These are phyloP conservation scores for Calephelis perditalis DNA, from an alignment of 2,888 invertebrate species.

Conservation along the genomic window DNA sequence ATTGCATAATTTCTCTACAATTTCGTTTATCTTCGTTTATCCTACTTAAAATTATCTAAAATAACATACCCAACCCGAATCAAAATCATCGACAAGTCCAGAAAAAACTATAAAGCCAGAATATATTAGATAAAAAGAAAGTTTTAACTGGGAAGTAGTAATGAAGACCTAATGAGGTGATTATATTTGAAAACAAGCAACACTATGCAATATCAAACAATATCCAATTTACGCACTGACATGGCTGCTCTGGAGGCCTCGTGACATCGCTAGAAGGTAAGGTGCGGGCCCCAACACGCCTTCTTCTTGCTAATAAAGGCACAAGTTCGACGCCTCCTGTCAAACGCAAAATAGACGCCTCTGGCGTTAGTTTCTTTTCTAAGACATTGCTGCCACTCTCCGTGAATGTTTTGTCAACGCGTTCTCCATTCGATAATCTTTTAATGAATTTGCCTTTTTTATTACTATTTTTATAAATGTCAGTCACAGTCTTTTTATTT, in stretches of 20 bases:
- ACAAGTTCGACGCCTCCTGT: conserved; percentile 87
- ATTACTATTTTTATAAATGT: conserved; percentile 35
- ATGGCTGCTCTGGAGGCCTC: conserved; percentile 58
- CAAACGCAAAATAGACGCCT: conserved; percentile 55
- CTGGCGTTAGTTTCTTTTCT: conserved; percentile 59
- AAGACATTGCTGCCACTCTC: conserved; percentile 39
- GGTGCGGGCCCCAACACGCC: conserved; percentile 70
- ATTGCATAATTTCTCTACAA: too few species aligned
- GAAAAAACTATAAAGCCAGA: too few species aligned
- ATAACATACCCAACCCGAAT: too few species aligned
- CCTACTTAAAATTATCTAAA: too few species aligned
- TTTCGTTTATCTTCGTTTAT: too few species aligned
- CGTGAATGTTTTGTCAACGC: conserved; percentile 42
- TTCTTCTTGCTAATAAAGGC: conserved; percentile 83
- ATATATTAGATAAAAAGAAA: too few species aligned
- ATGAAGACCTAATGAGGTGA: conserved; percentile 1
- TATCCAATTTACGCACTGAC: conserved; percentile 52
- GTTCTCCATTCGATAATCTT: conserved; percentile 53
- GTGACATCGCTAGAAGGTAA: conserved; percentile 69
- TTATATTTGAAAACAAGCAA: conserved; percentile 19
- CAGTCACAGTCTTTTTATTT: conserved; percentile 19
- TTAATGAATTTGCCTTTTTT: conserved; percentile 55
- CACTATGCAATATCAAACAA: conserved; percentile 15
- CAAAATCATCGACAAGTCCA: too few species aligned
- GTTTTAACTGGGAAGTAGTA: background rate